phyloP scores from a whole-genome alignment of 2,113 vertebrate genomes.

The Orientallactaga bullata region DNA sequence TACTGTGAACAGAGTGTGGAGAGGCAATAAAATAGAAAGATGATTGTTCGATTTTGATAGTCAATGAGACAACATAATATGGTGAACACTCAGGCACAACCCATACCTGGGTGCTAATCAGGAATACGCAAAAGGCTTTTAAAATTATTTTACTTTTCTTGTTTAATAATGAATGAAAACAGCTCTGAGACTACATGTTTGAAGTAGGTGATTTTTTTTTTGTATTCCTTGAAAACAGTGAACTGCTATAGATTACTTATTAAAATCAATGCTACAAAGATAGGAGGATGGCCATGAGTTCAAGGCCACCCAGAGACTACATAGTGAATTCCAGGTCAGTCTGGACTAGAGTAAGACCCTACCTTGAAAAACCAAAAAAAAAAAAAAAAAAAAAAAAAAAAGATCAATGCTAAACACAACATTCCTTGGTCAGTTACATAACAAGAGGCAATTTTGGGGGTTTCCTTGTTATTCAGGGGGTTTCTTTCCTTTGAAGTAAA shows the following conservation, averaged over 20 bases:
- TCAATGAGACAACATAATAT: not conserved
- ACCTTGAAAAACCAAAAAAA: no score
- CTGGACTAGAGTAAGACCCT: no score
- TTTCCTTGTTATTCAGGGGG: not conserved
- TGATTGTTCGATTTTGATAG: not conserved
- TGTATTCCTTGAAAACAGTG: not conserved
- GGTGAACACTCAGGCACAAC: not conserved
- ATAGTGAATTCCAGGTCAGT: no score
- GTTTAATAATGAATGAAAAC: not conserved
- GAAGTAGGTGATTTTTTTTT: not conserved
- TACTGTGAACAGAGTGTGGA: not conserved
- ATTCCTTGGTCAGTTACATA: not conserved
- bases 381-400: no score
- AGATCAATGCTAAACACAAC: not conserved
- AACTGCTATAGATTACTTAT: not conserved
- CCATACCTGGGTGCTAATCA: not conserved
- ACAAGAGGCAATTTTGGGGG: not conserved
- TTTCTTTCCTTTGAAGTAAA: not conserved
- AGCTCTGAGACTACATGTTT: not conserved
- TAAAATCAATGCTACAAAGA: not conserved
- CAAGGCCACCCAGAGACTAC: no score
- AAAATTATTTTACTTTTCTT: not conserved
- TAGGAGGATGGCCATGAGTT: no score
- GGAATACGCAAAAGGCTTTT: not conserved
- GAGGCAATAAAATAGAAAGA: rapidly evolving